Conservation (phyloP, 2,113 vertebrate species). For the Upupa epops region DNA sequence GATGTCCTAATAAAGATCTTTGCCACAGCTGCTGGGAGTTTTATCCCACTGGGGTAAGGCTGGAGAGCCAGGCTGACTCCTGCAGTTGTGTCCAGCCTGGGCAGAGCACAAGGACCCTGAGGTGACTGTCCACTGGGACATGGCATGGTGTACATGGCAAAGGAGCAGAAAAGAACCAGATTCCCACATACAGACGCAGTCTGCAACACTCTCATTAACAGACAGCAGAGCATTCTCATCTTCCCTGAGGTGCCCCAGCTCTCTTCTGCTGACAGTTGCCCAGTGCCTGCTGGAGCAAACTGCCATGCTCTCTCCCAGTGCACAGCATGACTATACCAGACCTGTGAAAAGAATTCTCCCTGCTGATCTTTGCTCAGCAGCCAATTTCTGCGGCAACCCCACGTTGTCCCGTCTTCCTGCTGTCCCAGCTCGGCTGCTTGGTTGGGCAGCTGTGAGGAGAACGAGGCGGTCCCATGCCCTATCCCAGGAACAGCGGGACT, state of each 20-base stretch:
- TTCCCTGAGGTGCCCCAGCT: background rate
- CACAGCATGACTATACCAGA: background rate
- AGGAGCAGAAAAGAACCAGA: background rate
- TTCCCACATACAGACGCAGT: background rate
- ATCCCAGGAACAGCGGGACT: background rate
- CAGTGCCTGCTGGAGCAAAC: background rate
- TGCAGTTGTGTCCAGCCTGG: rapidly evolving
- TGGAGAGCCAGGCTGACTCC: background rate
- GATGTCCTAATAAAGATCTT: background rate
- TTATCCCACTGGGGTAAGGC: background rate
- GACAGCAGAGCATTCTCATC: background rate
- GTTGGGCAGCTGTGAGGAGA: background rate
- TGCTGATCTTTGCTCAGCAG: background rate
- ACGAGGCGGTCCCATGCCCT: background rate
- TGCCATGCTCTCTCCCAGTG: rapidly evolving
- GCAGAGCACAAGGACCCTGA: background rate
- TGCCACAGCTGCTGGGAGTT: background rate
- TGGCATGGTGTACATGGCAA: background rate
- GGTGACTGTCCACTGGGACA: background rate
- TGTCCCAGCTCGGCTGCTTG: background rate
- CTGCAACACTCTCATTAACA: background rate
- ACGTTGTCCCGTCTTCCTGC: background rate
- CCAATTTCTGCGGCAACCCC: background rate
- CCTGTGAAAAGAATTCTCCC: background rate
- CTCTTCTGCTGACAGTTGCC: background rate